Base-by-base conservation (phyloP, 2,797 vertebrate genomes). In the Anguilla pacifica region DNA sequence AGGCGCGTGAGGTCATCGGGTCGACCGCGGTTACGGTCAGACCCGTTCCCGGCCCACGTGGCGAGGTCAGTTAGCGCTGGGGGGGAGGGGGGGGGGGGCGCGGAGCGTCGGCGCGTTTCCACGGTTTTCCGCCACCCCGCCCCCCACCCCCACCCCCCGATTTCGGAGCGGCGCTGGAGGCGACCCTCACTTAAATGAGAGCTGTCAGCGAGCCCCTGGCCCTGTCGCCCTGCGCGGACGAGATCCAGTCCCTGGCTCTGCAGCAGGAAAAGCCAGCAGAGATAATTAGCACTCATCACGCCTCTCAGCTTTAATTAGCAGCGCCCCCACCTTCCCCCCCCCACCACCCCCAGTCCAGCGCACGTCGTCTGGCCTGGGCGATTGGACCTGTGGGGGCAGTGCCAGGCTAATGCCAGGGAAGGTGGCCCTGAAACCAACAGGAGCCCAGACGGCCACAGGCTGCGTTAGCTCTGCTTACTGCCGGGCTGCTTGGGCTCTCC, bases 251-350 rank as follows among this genome's bases (percentile, higher is more conserved):
- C 25, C 70, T 6, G 43, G 51, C 72, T 35, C 35, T 17, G 72
- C 72, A 2, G 35, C 35, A 77, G 35, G 13, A 43, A 19, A 19
- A 77, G 72, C 35, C 31, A 43, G 35, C 86, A 93, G 92, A 96
- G 91, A 95, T 97, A 96, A 97, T 97, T 96, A 96, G 95, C 96
- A 95, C 96, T 96, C 95, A 97, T 96, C 72, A 77, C 72, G 35
- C 72, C 72, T 77, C 88, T 93, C 94, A 95, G 92, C 92, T 93
- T 95, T 96, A 96, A 97, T 96, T 96, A 96, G 92, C 90, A 92
- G 91, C 94, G 3, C 25, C 6, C 2, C 82, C 35, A 31, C 31
- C 31, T 0, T 0, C 31, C 31, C 46, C 10, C 15, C 25, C 22
- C 59, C 39, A 1, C 35, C n/a, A 2, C 15, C 57, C 57, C 19